Conservation (phyloP, 2,113 vertebrate species). For the Phrynosoma platyrhinos region DNA sequence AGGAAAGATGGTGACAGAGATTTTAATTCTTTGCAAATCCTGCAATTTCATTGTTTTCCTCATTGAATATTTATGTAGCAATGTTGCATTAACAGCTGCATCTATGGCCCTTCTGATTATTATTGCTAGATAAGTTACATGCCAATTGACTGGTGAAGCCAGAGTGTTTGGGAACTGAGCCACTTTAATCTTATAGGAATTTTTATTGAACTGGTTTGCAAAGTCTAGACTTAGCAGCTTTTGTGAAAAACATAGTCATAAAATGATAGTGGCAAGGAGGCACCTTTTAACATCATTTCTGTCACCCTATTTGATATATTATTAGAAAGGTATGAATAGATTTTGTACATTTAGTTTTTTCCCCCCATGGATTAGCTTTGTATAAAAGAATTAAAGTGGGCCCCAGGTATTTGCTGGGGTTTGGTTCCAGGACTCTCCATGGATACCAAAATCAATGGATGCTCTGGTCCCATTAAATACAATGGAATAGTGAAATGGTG, state of each 20-base stretch:
- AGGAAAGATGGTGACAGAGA: conserved; percentile 37
- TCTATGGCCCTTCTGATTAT: background rate
- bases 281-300: background rate
- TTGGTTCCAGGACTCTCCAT: too few species aligned
- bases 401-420: too few species aligned
- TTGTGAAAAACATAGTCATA: background rate
- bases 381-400: too few species aligned
- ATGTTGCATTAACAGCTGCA: background rate
- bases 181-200: conserved; percentile 15
- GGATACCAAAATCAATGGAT: too few species aligned
- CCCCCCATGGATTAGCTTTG: too few species aligned
- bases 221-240: background rate
- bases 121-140: conserved; percentile 3
- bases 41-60: conserved; percentile 47
- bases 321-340: background rate
- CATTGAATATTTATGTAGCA: conserved; percentile 29
- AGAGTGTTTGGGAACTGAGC: conserved; percentile 12
- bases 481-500: too few species aligned
- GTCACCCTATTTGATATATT: background rate
- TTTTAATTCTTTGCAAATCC: conserved; percentile 48
- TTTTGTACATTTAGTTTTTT: background rate
- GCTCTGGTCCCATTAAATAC: too few species aligned
- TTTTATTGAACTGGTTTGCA: conserved; percentile 18
- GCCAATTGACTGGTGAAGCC: conserved; percentile 2
- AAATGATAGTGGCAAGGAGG: background rate